Evolutionary conservation across 2,113 vertebrate genomes (phyloP).

Genomic region (Menidia beryllina): DNA sequence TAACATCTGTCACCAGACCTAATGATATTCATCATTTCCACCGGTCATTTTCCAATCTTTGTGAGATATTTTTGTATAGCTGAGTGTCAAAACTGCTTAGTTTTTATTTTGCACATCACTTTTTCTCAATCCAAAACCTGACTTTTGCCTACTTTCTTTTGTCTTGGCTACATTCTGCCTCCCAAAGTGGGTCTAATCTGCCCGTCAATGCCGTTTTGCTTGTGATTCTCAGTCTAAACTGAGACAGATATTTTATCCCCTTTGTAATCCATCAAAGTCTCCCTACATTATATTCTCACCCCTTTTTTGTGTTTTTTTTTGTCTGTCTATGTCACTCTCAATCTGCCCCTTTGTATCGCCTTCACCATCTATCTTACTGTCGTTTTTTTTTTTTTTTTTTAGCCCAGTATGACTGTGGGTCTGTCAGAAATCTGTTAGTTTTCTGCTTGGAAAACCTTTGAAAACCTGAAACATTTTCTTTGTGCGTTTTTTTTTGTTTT

Average conservation of each 20-base stretch:
- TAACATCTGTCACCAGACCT: no score
- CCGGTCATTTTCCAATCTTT: no score
- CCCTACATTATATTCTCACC: not conserved
- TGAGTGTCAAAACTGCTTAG: no score
- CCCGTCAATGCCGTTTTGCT: not conserved
- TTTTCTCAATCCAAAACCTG: not conserved
- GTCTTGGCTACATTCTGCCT: not conserved
- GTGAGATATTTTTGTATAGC: no score
- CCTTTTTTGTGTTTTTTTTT: not conserved
- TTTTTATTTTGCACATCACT: not conserved
- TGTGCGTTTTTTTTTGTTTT: no score
- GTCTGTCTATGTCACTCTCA: not conserved
- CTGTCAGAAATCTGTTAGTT: no score
- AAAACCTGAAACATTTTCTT: not conserved
- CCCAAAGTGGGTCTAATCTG: not conserved
- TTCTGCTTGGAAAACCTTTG: no score
- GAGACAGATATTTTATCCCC: not conserved
- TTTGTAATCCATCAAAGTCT: slow-evolving; percentile 3
- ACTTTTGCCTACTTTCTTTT: not conserved
- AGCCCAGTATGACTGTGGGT: no score
- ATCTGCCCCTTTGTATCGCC: not conserved
- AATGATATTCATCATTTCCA: no score
- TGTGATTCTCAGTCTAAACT: not conserved
- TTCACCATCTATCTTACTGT: not conserved
- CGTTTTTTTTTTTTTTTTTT: no score